Evolutionary conservation across 37 sponge, comb jelly and placozoan genomes (phyloP), one percentile per base, ranked within the genome.

Genomic region (Chondrilla cf. caribensis): DNA sequence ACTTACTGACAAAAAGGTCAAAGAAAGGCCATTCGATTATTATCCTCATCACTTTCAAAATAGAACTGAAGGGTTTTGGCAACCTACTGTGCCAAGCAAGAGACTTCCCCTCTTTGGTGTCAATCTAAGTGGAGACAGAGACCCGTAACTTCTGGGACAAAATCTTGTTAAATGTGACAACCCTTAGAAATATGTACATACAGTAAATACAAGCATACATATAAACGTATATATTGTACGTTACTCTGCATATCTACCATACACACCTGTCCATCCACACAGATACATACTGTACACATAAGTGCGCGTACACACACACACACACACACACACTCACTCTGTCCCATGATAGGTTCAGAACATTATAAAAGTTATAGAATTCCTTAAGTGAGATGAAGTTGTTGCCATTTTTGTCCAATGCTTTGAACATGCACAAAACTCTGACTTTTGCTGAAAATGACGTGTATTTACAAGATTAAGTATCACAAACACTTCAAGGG

Each of bases 371-470:
- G 29, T 64, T 38, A 25, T 79, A 83, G 80, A 94, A 94, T 58
- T 91, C 87, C 14, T 88, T 71, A 14, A 77, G 70, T 19, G 83
- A 51, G 22, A 93, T 38, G 15, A 40, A 54, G 35, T 72, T 38
- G 14, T 36, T 15, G 17, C 51, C 60, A 41, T 83, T 38, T 32
- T 15, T 65, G 58, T 86, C 84, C 33, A 94, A 84, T 25, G 86
- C 92, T 42, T 90, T 90, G 82, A 88, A 94, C 33, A 88, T 76
- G 55, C 95, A 94, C 82, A 94, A 84, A 51, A 86, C 87, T 60
- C 88, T 73, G 81, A 85, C 68, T 43, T 87, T 85, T 58, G 93
- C 93, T 93, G 83, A 6, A 37, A 47, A 11, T 47, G 51, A n/a
- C n/a, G n/a, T n/a, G n/a, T n/a, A n/a, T n/a, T n/a, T n/a, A 21